Base-by-base conservation (phyloP, 2,888 invertebrate species). In the Carterocephalus palaemon region DNA sequence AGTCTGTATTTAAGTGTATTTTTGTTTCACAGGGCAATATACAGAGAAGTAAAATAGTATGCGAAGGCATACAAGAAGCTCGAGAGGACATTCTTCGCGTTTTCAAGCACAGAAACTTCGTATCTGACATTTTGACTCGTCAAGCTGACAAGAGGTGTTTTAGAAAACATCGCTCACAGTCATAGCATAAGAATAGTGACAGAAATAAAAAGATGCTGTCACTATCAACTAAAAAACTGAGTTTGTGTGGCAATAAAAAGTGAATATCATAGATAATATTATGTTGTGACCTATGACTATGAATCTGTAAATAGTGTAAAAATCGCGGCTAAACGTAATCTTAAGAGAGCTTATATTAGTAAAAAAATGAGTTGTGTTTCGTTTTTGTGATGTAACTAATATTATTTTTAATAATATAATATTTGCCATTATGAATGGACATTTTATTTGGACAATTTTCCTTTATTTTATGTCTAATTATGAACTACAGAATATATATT, bases 81-180 rank as follows among this genome's bases (percentile, higher is more conserved):
- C 92, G 94, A 60, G 90, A 91, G 49, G 95, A 96, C 72, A 92
- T 97, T 52, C 91, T 95, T 73, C 93, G 95, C 65, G 93, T 97
- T 50, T 94, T 97, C 67, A 95, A 96, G 54, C 97, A 98, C 74
- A 95, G 96, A 77, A 91, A 91, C 39, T 93, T 94, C 59, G 95
- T 97, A 23, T 91, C 92, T 8, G 97, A 97, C 68, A 96, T 98
- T 61, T 91, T 98, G 46, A 92, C 92, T 63, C 92, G 96, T 58
- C 96, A 96, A 83, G 93, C 95, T 55, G 96, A 96, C 70, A 97
- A 97, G 80, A 88, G 97, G 52, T 94, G 95, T 67, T 94, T 95
- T 70, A 95, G 97, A 72, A 98, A 97, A 79, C 93, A 96, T 59
- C 94, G 97, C 51, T 94, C 94, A 59, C 85, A 87, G 54, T 86